Evolutionary conservation across 2,797 vertebrate genomes (phyloP).

Genomic region (Lutjanus argentimaculatus): DNA sequence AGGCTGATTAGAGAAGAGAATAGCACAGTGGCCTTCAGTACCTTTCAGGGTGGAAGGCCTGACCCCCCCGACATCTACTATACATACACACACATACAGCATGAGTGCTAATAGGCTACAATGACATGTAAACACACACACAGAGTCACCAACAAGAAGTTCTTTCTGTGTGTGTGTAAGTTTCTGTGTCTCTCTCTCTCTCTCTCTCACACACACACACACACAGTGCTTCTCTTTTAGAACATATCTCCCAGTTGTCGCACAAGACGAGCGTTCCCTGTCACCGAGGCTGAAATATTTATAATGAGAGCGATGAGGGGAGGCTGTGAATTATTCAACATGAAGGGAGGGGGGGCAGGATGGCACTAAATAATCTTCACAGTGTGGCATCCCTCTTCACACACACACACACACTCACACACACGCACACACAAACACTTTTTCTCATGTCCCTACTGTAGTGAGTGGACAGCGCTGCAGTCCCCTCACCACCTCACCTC

Average conservation of each 20-base stretch:
- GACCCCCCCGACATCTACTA: slow-evolving; percentile 27
- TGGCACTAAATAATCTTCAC: slow-evolving; percentile 91
- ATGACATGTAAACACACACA: slow-evolving; percentile 36
- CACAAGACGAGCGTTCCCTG: slow-evolving; percentile 90
- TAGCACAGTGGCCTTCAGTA: slow-evolving; percentile 76
- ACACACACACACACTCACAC: slow-evolving; percentile 33
- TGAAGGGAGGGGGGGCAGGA: slow-evolving; percentile 67
- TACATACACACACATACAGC: slow-evolving; percentile 17
- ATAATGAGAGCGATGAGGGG: slow-evolving; percentile 91
- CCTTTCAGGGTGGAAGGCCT: slow-evolving; percentile 69
- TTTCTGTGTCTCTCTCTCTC: no score
- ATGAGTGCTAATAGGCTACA: slow-evolving; percentile 36
- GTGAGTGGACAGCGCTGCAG: slow-evolving; percentile 37
- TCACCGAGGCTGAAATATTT: slow-evolving; percentile 96
- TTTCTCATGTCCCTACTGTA: slow-evolving; percentile 20
- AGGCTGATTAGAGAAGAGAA: slow-evolving; percentile 78
- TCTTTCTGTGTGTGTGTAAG: not conserved
- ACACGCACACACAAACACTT: slow-evolving; percentile 11
- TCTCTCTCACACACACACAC: slow-evolving; percentile 31
- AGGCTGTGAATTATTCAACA: slow-evolving; percentile 93
- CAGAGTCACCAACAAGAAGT: slow-evolving; percentile 36
- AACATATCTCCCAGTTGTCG: slow-evolving; percentile 83
- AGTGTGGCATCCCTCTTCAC: slow-evolving; percentile 62
- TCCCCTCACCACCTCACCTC: slow-evolving; percentile 23
- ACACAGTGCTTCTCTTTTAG: slow-evolving; percentile 74